A percentile compares a stretch with the other conserved stretches of the same genome.
phyloP scores from a whole-genome alignment of 2,888 invertebrate species.

The Listrodromus nycthemerus region DNA sequence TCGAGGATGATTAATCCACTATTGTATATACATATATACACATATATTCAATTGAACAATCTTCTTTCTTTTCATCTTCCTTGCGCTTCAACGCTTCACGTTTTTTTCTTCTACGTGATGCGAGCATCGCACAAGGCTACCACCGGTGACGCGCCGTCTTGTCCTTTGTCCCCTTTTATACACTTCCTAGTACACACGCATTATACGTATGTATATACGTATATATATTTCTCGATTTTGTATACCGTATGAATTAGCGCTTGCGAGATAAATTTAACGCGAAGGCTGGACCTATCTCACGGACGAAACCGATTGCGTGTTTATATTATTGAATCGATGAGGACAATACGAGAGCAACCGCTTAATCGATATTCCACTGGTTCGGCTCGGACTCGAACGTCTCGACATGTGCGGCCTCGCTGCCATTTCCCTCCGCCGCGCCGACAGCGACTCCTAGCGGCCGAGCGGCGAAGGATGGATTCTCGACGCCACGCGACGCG shows the following conservation, averaged over 20 bases:
- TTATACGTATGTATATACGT: not conserved
- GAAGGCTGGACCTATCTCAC: conserved; percentile 39
- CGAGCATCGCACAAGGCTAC: conserved; percentile 13
- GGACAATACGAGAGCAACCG: not conserved
- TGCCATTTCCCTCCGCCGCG: not conserved
- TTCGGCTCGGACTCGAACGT: not conserved
- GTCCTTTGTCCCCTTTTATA: conserved; percentile 35
- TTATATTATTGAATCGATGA: not conserved
- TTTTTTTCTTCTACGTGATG: conserved; percentile 14
- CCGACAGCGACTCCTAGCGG: not conserved
- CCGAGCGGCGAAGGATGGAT: not conserved
- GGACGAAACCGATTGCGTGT: conserved; percentile 53
- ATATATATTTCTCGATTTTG: conserved; percentile 1
- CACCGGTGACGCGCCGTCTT: not conserved
- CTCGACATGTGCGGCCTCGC: conserved; percentile 1
- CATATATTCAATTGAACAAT: not conserved
- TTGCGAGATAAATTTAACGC: conserved; percentile 43
- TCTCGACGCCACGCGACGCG: conserved; percentile 9
- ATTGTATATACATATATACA: too few species aligned
- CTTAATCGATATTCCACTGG: not conserved
- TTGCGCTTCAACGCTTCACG: not conserved
- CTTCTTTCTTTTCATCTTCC: not conserved
- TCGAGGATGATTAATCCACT: conserved; percentile 53
- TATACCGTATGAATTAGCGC: conserved; percentile 6
- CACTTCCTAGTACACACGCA: not conserved